Evolutionary conservation across 2,888 invertebrate genomes (phyloP), one percentile per base, ranked within the genome.

Genomic region (Meteorus colon): DNA sequence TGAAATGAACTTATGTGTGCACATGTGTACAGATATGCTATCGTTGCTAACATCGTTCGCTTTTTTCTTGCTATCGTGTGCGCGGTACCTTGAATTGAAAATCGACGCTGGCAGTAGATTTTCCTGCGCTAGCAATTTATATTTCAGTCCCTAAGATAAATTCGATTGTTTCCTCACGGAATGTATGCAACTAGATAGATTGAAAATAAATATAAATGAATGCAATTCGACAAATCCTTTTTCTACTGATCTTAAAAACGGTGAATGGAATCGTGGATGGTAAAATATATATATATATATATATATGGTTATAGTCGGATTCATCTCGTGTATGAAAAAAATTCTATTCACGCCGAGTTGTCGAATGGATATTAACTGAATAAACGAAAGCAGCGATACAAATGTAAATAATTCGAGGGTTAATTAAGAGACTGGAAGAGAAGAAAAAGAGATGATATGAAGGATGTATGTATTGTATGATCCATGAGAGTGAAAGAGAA

Each of bases 401-500:
- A 87, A 87, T 86, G 86, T 86, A 86, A 87, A 86, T 86, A 83
- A 80, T 80, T 73, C n/a, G 66, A 63, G 51, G 62, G 19, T 73
- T 73, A 48, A 68, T 70, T 77, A 79, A 78, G 80, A 78, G 77
- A 77, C 70, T 45, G 65, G 55, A 19, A 45, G 70, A 65, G n/a
- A 63, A 77, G 78, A 78, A 78, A 67, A 78, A 75, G n/a, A 24
- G 67, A 45, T 37, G 68, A n/a, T 67, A 31, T 3, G 55, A 41
- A 19, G 74, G 19, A 24, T 31, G 62, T 65, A 70, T 75, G 59
- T 67, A 76, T 66, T 6, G 34, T 34, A 34, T 4, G 4, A 34
- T 34, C 34, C 34, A 34, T 34, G 4, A 69, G n/a, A 67, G 69
- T 69, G 74, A 69, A 62, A 69, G 62, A 51, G 69, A 70, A 67